Evolutionary conservation across 2,888 invertebrate genomes (phyloP).

Genomic region (Bimastos eiseni): DNA sequence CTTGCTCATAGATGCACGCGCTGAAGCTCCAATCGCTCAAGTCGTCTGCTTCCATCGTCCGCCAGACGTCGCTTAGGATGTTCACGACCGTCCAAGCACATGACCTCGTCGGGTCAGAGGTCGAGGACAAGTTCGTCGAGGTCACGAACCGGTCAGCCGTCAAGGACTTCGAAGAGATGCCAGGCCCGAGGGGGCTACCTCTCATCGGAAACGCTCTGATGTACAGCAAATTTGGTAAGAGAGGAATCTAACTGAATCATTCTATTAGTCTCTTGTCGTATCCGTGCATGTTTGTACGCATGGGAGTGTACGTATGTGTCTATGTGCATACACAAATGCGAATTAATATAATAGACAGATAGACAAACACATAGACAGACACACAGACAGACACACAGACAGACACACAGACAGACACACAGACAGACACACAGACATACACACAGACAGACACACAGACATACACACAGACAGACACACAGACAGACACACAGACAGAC

Average conservation of each 20-base stretch:
- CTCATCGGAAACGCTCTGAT: conserved; percentile 38
- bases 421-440: too few relatives aligned
- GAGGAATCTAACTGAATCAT: neutral
- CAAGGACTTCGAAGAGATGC: conserved; percentile 35
- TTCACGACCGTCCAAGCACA: neutral
- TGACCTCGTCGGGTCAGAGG: neutral
- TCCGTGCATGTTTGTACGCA: neutral
- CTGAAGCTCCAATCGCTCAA: neutral
- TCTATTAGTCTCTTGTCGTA: neutral
- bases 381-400: neutral
- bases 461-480: neutral
- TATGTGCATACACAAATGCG: neutral
- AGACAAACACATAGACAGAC: neutral
- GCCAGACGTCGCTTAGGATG: neutral
- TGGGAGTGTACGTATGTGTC: conserved; percentile 14
- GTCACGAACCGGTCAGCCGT: neutral
- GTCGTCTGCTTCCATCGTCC: neutral
- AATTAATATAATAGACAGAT: neutral
- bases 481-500: neutral
- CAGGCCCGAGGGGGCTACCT: conserved; percentile 40
- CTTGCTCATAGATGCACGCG: neutral
- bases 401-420: neutral
- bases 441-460: neutral
- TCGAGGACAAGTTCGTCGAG: neutral
- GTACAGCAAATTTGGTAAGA: conserved; percentile 39